A percentile compares a stretch with the other conserved stretches of the same genome.
Conservation (phyloP, 2,888 invertebrate genomes). For the Iphiclides podalirius region DNA sequence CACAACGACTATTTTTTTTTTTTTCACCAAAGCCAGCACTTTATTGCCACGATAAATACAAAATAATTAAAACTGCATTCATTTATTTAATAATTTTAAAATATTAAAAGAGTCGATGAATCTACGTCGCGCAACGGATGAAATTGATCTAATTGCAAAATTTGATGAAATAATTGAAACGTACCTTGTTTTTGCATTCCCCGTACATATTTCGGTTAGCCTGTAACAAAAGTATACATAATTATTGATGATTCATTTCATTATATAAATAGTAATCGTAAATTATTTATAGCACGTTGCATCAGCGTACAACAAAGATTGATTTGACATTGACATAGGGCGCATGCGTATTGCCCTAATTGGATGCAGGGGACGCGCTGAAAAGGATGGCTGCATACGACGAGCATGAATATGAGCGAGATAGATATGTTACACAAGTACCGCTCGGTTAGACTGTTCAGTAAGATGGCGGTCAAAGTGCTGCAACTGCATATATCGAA, state of each 20-base stretch:
- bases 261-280: conserved; percentile 13
- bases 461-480: conserved; percentile 68
- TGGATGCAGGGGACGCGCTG: conserved; percentile 49
- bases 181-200: conserved; percentile 1
- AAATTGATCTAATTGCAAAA: too few species aligned
- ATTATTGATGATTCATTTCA: conserved; percentile 7
- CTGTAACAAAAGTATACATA: conserved; percentile 23
- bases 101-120: too few species aligned
- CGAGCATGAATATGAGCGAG: conserved; percentile 40
- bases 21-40: too few species aligned
- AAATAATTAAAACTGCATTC: too few species aligned
- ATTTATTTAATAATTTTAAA: too few species aligned
- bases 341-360: conserved; percentile 78
- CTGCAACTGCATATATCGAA: conserved; percentile 66
- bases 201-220: conserved; percentile 4
- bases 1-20: too few species aligned
- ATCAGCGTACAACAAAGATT: conserved; percentile 75
- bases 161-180: too few species aligned
- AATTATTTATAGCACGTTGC: conserved; percentile 53
- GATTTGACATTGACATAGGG: conserved; percentile 77
- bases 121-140: too few species aligned
- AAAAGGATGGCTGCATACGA: conserved; percentile 43
- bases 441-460: conserved; percentile 42
- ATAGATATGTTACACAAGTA: conserved; percentile 42
- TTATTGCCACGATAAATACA: too few species aligned